A percentile compares a stretch with the other conserved stretches of the same genome.
Conservation (phyloP, 2,888 invertebrate genomes). For the Tupiocoris notatus region DNA sequence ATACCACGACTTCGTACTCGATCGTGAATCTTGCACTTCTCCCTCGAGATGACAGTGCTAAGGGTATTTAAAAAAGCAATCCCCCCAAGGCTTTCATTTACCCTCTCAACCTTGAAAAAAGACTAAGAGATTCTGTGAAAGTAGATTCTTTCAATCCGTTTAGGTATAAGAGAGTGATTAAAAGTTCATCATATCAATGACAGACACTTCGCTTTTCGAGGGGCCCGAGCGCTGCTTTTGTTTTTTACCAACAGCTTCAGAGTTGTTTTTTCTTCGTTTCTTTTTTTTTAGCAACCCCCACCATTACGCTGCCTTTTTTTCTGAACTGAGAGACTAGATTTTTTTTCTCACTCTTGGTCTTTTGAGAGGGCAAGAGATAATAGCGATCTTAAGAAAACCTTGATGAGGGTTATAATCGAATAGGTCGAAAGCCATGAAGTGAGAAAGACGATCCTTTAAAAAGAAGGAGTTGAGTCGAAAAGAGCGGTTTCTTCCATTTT, state of each 20-base stretch:
- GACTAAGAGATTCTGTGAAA: constrained; percentile 19
- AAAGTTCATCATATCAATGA: constrained; percentile 48
- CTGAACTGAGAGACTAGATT: neutral
- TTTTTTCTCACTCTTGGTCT: constrained; percentile 3
- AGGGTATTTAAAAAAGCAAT: constrained; percentile 36
- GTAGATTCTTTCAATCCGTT: constrained; percentile 47
- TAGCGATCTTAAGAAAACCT: constrained; percentile 2
- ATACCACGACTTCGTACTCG: no score
- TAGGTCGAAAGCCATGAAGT: neutral
- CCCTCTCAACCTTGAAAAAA: constrained; percentile 13
- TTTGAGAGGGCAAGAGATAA: neutral
- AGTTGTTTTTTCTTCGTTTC: constrained; percentile 16
- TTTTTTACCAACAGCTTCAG: constrained; percentile 40
- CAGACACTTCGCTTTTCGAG: constrained; percentile 42
- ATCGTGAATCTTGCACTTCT: no score
- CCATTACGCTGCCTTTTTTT: neutral
- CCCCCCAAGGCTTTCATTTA: constrained; percentile 38
- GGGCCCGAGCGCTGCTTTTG: constrained; percentile 40
- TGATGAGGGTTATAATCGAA: constrained; percentile 19
- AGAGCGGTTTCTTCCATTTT: no score
- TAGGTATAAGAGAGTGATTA: constrained; percentile 46
- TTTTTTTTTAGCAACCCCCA: neutral
- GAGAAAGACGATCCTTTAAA: neutral
- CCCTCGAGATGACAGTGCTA: neutral
- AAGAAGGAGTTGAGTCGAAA: neutral